Evolutionary conservation across 2,113 vertebrate species (phyloP).

Genomic region (Galemys pyrenaicus): DNA sequence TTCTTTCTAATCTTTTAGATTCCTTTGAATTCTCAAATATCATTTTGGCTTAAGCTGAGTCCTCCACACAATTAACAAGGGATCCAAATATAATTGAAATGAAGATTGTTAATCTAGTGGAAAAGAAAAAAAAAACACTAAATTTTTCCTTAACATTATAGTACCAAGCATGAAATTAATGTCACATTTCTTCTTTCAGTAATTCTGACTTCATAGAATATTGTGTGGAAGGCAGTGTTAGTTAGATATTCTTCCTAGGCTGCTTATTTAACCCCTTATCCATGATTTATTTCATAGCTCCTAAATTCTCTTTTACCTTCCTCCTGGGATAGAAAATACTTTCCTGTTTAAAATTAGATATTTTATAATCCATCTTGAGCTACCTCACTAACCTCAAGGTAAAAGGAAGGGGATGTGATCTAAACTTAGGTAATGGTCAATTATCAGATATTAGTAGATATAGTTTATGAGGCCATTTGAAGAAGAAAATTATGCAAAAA

Average conservation of each 20-base stretch:
- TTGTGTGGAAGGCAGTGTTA: neutral
- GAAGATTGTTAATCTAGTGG: neutral
- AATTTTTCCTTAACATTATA: neutral
- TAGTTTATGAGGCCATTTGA: constrained; percentile 21
- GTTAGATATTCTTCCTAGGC: neutral
- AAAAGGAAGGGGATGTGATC: neutral
- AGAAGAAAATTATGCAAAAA: neutral
- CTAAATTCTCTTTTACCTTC: neutral
- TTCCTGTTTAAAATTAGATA: neutral
- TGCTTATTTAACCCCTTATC: neutral
- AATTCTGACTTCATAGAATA: constrained; percentile 11
- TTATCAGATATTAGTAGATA: constrained; percentile 6
- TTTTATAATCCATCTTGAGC: neutral
- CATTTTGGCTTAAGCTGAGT: neutral
- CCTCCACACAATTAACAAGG: neutral
- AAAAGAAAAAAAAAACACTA: neutral
- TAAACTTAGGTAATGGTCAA: neutral
- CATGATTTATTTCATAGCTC: neutral
- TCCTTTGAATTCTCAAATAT: neutral
- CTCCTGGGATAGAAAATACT: neutral
- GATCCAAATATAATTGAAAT: constrained; percentile 3
- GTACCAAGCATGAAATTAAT: neutral
- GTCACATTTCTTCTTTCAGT: constrained; percentile 9
- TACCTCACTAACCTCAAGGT: neutral
- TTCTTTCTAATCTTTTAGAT: neutral